Evolutionary conservation across 2,888 invertebrate genomes (phyloP).

Genomic region (Trichacis sp.): DNA sequence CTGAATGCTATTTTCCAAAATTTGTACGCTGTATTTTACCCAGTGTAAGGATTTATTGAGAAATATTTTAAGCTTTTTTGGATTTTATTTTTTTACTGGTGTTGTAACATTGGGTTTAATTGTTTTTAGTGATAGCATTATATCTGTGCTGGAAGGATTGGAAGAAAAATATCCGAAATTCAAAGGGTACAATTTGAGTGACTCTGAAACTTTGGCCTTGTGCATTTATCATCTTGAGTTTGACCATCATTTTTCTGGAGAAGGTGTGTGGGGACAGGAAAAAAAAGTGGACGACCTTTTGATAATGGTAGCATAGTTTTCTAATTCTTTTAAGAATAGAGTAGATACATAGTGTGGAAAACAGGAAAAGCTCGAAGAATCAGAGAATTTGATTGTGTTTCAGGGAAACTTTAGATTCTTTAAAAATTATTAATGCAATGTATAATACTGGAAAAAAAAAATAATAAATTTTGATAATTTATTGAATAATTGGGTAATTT

Average conservation of each 20-base stretch:
- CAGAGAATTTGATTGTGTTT: no score
- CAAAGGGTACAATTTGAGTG: conserved; percentile 13
- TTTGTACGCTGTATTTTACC: conserved; percentile 78
- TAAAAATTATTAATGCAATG: no score
- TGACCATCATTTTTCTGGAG: conserved; percentile 80
- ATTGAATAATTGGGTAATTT: no score
- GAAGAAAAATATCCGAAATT: conserved; percentile 40
- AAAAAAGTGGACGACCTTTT: conserved; percentile 8
- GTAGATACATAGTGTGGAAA: no score
- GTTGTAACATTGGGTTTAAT: conserved; percentile 22
- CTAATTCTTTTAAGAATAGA: no score
- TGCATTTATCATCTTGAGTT: conserved; percentile 80
- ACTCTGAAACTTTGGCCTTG: conserved; percentile 67
- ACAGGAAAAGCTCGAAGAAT: no score
- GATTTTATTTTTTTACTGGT: neutral
- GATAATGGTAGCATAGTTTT: no score
- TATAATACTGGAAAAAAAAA: no score
- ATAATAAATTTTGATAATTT: no score
- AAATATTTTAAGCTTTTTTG: neutral
- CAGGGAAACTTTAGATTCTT: no score
- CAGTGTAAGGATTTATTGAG: conserved; percentile 71
- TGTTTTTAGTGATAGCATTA: conserved; percentile 60
- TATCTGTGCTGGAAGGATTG: conserved; percentile 41
- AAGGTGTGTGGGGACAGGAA: conserved; percentile 71
- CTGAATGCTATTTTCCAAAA: conserved; percentile 73